A percentile compares a stretch with the other conserved stretches of the same genome.
Evolutionary conservation across 2,113 vertebrate genomes (phyloP).

Genomic region (Brachyhypopomus gauderio): DNA sequence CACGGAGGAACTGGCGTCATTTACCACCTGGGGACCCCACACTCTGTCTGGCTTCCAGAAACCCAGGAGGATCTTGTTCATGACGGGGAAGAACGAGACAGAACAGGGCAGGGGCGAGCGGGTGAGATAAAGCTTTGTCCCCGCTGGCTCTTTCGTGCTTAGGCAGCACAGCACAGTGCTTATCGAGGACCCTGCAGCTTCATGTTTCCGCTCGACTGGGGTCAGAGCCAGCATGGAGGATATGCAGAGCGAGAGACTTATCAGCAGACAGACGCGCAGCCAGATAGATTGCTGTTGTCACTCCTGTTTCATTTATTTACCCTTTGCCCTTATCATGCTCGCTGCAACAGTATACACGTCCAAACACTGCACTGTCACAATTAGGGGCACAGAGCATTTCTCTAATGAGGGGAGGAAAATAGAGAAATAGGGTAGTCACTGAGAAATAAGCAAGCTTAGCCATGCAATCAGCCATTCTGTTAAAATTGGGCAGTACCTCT

Average conservation of each 20-base stretch:
- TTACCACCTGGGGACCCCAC: constrained; percentile 9
- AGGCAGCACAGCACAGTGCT: background rate
- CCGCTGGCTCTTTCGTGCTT: background rate
- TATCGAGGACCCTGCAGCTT: constrained; percentile 24
- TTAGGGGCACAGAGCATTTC: constrained; percentile 17
- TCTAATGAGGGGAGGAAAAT: constrained; percentile 34
- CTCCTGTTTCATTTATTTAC: constrained; percentile 42
- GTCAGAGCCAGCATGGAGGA: constrained; percentile 26
- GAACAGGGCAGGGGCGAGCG: constrained; percentile 5
- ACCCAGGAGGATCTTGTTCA: background rate
- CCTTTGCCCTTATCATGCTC: constrained; percentile 37
- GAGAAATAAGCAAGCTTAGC: background rate
- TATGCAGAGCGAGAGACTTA: constrained; percentile 35
- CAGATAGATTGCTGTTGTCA: constrained; percentile 50
- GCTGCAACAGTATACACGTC: constrained; percentile 2
- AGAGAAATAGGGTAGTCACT: background rate
- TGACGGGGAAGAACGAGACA: background rate
- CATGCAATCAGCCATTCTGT: background rate
- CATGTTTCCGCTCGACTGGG: constrained; percentile 40
- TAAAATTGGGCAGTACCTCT: background rate
- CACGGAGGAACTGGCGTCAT: constrained; percentile 1
- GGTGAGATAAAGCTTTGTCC: constrained; percentile 19
- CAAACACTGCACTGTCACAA: constrained; percentile 38
- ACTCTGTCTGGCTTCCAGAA: background rate
- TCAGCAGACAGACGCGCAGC: constrained; percentile 27